Evolutionary conservation across 2,113 vertebrate species (phyloP).

Genomic region (Puffinus mauretanicus): DNA sequence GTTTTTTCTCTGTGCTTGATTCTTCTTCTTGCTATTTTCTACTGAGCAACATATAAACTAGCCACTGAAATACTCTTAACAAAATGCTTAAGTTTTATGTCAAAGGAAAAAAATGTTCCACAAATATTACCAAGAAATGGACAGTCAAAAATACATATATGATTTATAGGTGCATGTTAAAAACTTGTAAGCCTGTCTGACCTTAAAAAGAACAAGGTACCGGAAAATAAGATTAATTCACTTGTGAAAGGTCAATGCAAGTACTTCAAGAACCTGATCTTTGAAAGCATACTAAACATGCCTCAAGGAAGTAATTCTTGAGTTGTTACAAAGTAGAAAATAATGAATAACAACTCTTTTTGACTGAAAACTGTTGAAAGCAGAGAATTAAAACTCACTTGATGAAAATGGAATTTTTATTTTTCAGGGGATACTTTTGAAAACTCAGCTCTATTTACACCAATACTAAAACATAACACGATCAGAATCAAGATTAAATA

Average conservation of each 20-base stretch:
- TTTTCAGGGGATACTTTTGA: background rate
- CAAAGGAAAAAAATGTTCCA: background rate
- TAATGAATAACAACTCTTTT: background rate
- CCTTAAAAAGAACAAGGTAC: background rate
- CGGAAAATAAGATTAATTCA: background rate
- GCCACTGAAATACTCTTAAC: background rate
- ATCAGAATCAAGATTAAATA: background rate
- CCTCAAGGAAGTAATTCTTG: background rate
- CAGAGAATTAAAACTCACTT: background rate
- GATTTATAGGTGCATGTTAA: background rate
- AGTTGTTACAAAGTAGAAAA: background rate
- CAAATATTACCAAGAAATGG: background rate
- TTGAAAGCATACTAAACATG: background rate
- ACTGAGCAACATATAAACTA: background rate
- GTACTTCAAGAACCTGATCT: background rate
- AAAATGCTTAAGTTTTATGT: background rate
- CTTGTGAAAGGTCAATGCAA: background rate
- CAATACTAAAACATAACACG: background rate
- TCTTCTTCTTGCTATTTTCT: background rate
- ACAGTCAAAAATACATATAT: background rate
- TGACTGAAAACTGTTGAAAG: background rate
- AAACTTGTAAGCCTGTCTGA: background rate
- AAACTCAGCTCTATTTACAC: background rate
- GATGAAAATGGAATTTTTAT: background rate
- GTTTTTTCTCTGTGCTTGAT: background rate